Evolutionary conservation across 2,113 vertebrate genomes (phyloP).

Genomic region (Prietella phreatophila): DNA sequence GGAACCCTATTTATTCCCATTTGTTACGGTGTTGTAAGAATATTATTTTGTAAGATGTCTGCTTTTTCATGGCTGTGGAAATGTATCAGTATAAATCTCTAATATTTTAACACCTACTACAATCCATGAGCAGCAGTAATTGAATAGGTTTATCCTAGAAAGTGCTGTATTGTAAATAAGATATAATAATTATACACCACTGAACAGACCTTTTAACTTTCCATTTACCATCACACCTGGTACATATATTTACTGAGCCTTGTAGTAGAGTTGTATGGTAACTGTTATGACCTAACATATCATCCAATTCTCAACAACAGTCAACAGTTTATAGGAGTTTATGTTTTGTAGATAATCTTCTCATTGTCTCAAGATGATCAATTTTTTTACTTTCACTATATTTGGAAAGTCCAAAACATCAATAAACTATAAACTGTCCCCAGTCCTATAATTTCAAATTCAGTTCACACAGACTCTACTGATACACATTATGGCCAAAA

Average conservation of each 20-base stretch:
- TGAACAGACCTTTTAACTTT: not conserved
- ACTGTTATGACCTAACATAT: not conserved
- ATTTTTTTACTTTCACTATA: not conserved
- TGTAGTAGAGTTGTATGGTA: not conserved
- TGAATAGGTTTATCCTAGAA: conserved; percentile 16
- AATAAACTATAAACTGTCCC: not conserved
- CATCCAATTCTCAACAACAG: not conserved
- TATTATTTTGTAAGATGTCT: conserved; percentile 11
- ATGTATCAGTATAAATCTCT: conserved; percentile 20
- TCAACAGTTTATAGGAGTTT: not conserved
- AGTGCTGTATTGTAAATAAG: not conserved
- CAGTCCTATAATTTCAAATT: not conserved
- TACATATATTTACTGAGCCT: not conserved
- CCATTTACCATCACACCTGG: not conserved
- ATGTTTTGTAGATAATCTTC: not conserved
- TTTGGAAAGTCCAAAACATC: not conserved
- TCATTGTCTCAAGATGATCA: not conserved
- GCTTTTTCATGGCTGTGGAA: conserved; percentile 12
- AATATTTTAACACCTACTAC: not conserved
- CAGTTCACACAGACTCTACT: not conserved
- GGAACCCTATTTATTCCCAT: conserved; percentile 39
- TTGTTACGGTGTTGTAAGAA: conserved; percentile 29
- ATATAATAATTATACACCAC: not conserved
- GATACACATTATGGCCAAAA: not conserved
- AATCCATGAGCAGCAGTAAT: conserved; percentile 10